A percentile compares a stretch with the other conserved stretches of the same genome.
Evolutionary conservation across 2,797 vertebrate genomes (phyloP).

Genomic region (Aulostomus chinensis): DNA sequence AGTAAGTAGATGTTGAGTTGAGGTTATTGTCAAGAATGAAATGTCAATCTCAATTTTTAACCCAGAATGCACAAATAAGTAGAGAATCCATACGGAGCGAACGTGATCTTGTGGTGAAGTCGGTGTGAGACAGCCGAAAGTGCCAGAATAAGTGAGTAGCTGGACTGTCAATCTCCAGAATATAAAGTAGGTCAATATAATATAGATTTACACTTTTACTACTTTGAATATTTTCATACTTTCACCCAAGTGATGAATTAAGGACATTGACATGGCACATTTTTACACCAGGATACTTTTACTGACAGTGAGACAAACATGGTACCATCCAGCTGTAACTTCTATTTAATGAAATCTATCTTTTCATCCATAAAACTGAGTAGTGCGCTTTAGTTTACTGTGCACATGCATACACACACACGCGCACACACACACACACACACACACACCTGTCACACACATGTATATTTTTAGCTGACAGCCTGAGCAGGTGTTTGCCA

Average conservation of each 20-base stretch:
- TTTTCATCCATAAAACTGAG: slow-evolving; percentile 40
- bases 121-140: too few relatives aligned
- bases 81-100: too few relatives aligned
- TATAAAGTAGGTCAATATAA: background rate
- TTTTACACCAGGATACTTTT: background rate
- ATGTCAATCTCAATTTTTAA: background rate
- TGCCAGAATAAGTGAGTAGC: too few relatives aligned
- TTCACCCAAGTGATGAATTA: too few relatives aligned
- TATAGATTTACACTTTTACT: too few relatives aligned
- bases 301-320: too few relatives aligned
- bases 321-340: too few relatives aligned
- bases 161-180: background rate
- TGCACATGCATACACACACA: slow-evolving; percentile 41
- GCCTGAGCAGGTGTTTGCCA: slow-evolving; percentile 75
- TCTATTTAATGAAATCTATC: slow-evolving; percentile 24
- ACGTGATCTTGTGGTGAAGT: too few relatives aligned
- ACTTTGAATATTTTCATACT: too few relatives aligned
- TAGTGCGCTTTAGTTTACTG: slow-evolving; percentile 33
- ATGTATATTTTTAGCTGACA: slow-evolving; percentile 74
- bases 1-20: too few relatives aligned
- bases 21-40: background rate
- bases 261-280: background rate
- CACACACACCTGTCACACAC: slow-evolving; percentile 68
- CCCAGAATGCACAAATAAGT: background rate
- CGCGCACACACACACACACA: slow-evolving; percentile 48